Base-by-base conservation (phyloP, 2,888 invertebrate species). In the Pteria penguin region DNA sequence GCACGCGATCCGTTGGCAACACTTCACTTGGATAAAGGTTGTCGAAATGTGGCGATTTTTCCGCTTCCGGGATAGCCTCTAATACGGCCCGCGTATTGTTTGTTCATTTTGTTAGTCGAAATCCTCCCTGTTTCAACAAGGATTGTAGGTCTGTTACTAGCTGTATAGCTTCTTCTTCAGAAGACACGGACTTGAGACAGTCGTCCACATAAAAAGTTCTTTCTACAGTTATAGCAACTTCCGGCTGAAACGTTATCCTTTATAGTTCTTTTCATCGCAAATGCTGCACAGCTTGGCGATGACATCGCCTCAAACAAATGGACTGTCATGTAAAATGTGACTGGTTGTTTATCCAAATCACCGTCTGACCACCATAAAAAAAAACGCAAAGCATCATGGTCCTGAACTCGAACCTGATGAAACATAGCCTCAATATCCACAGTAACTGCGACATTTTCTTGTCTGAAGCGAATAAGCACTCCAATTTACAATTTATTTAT, bases 391-490 rank as follows among this genome's bases (percentile, higher is more conserved):
- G 72, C 24, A 32, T 72, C 65, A 5, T 32, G 11, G 1, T 79
- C 75, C 2, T n/a, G 27, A 0, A 79, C 75, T 0, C 62, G 36
- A 11, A 82, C 82, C 62, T 80, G 80, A 61, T 81, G 75, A 58
- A 80, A 81, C 79, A 82, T 82, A 5, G 75, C 79, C 52, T 81
- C 79, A 22, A 82, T 76, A 33, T 82, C 82, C 0, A 74, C 77
- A 5, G 63, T 52, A 0, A 82, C 1, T 4, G 79, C 79, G 5
- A 75, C 29, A 4, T 54, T 31, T 54, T 78, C 76, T 26, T 77
- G 73, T 75, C 81, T 54, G 31, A 81, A 81, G 24, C 81, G 45
- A 4, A 67, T 74, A 33, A 79, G 11, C 11, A 79, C 81, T 1
- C 76, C 76, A 24, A 81, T 60, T 22, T n/a, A n/a, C n/a, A n/a